Conservation (phyloP, 2,797 vertebrate genomes). For the Scarus forsteni region DNA sequence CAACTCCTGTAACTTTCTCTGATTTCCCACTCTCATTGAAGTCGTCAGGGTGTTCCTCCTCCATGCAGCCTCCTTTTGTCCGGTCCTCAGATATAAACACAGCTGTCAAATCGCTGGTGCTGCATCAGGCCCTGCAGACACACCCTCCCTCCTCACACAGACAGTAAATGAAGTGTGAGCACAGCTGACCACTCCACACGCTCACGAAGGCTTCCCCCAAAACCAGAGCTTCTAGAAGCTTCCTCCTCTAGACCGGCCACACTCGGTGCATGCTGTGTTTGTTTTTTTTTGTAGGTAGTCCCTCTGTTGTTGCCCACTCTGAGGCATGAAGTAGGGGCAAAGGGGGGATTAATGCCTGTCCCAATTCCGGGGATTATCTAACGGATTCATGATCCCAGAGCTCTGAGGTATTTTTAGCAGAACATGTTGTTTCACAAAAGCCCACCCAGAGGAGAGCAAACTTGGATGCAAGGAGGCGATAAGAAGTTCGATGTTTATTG, state of each 20-base stretch:
- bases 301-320: slow-evolving; percentile 24
- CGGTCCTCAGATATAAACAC: slow-evolving; percentile 39
- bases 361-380: slow-evolving; percentile 78
- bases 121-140: slow-evolving; percentile 85
- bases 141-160: slow-evolving; percentile 74
- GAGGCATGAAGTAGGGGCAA: slow-evolving; percentile 26
- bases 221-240: slow-evolving; percentile 46
- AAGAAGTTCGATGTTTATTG: background rate
- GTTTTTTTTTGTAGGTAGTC: slow-evolving; percentile 27
- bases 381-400: slow-evolving; percentile 60
- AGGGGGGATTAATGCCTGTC: slow-evolving; percentile 72
- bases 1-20: background rate
- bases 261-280: slow-evolving; percentile 2
- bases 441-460: background rate
- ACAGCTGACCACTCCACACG: slow-evolving; percentile 20
- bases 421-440: slow-evolving; percentile 58
- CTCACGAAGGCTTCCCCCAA: slow-evolving; percentile 7
- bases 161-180: slow-evolving; percentile 48
- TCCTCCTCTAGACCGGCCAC: background rate
- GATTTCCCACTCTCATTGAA: slow-evolving; percentile 36
- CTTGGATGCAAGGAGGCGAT: background rate
- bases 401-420: slow-evolving; percentile 63
- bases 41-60: slow-evolving; percentile 18
- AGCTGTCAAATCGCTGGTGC: slow-evolving; percentile 69
- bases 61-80: background rate